Evolutionary conservation across 2,797 vertebrate species (phyloP), one percentile per base, ranked within the genome.

Genomic region (Xerus rutilus): DNA sequence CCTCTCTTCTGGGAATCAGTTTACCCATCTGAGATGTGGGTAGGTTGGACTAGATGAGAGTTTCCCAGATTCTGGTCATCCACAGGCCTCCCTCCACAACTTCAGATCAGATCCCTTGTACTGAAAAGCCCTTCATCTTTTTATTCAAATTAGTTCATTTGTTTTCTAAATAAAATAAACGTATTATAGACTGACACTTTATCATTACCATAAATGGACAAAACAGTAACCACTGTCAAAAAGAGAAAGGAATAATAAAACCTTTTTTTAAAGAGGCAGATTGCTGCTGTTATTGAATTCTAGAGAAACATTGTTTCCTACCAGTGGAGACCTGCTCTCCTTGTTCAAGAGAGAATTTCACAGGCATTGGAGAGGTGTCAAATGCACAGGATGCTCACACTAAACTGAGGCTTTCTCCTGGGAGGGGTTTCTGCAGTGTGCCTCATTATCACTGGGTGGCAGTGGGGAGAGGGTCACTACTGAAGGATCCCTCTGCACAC

Each of bases 221-320:
- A 76, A 83, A 76, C n/a, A 64, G 52, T 81, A 78, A 30, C n/a
- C 79, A 9, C 47, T 76, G 30, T 81, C 70, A 83, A 85, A 88
- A 93, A 73, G 79, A 93, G 67, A 94, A 95, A 92, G 83, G 32
- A 90, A 79, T 21, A 47, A 7, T 78, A 79, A 54, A 96, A 84
- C 89, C 43, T 21, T 57, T 39, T 59, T 39, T 6, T 6, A 49
- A 86, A 32, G 52, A 86, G 72, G 25, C 59, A 65, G 69, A 65
- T 17, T 86, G 69, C 65, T 25, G 28, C 18, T 35, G 30, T 21
- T 17, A 57, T 83, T 88, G n/a, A 77, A n/a, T 83, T 77, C 43
- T 47, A 45, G 47, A 7, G 86, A 45, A 13, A 52, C 13, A 18
- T 14, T 35, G 32, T 25, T 84, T 78, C 76, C 86, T 45, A 8